A percentile compares a stretch with the other conserved stretches of the same genome.
Evolutionary conservation across 2,797 vertebrate genomes (phyloP).

Genomic region (Capromys pilorides): DNA sequence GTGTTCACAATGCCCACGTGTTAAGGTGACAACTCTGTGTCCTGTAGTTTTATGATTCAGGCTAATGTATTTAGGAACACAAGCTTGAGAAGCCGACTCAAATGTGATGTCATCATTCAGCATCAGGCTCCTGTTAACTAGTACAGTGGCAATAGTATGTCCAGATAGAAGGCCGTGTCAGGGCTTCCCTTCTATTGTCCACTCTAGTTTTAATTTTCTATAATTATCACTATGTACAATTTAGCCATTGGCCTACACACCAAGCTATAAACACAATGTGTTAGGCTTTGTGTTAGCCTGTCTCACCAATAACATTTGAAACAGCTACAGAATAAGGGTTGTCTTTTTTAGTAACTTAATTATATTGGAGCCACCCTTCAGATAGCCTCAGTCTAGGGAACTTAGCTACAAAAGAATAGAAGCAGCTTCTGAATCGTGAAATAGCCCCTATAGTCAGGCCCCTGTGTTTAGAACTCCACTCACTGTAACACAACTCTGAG

Average conservation of each 20-base stretch:
- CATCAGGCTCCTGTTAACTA: background rate
- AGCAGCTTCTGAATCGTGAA: background rate
- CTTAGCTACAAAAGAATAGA: background rate
- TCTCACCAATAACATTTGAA: background rate
- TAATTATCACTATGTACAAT: background rate
- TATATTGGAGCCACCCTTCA: background rate
- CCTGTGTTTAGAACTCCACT: background rate
- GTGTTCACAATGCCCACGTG: background rate
- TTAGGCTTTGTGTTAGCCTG: background rate
- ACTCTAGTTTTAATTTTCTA: background rate
- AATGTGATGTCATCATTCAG: background rate
- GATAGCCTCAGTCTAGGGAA: background rate
- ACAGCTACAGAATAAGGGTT: background rate
- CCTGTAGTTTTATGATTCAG: background rate
- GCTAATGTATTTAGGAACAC: background rate
- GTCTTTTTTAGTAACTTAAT: conserved; percentile 26
- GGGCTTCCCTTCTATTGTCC: background rate
- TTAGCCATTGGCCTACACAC: background rate
- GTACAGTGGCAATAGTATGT: background rate
- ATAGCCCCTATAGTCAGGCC: background rate
- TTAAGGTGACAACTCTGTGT: background rate
- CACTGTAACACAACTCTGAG: background rate
- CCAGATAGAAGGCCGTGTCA: background rate
- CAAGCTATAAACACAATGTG: no score
- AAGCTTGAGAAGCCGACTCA: background rate